Evolutionary conservation across 2,797 vertebrate genomes (phyloP), one percentile per base, ranked within the genome.

Genomic region (Chelidonichthys spinosus): DNA sequence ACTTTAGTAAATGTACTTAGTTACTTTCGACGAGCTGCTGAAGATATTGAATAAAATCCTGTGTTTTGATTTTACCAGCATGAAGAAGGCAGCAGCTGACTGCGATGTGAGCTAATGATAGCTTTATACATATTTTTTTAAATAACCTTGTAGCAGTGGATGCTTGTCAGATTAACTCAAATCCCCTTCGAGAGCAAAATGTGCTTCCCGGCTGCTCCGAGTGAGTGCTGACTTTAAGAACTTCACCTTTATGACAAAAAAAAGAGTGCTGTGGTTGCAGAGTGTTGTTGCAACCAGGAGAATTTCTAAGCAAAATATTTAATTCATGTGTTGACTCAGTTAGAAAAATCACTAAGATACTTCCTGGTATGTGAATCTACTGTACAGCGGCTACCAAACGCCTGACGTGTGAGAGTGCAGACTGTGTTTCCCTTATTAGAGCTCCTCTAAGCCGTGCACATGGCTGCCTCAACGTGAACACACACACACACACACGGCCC

Each of bases 251-350:
- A 49, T 39, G 53, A 74, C 53, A 63, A 69, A 77, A 78, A 17
- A 49, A 46, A 72, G 81, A 77, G 62, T 86, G 80, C 80, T 80
- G 76, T 44, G 50, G 71, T 72, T 61, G 77, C 73, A 77, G 63
- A 69, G 40, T 72, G 76, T 63, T 74, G 70, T 62, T 78, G 54
- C 53, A 63, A 79, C 77, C 63, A 72, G 59, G 64, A 76, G 68
- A 81, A 76, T 61, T 58, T 52, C 74, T 58, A 53, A 78, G 49
- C 61, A 71, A 80, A 79, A 87, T 82, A 82, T 87, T 82, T 82
- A 82, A 89, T 89, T 87, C 74, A 85, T 82, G 69, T 72, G 80
- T 85, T 79, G 54, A 69, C 79, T 47, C 62, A 25, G 63, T 68
- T 46, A 33, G 42, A 75, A 76, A 25, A 70, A 75, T 67, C 64